A percentile compares a stretch with the other conserved stretches of the same genome.
Conservation (phyloP, 2,888 invertebrate genomes). For the Phaonia tiefii region DNA sequence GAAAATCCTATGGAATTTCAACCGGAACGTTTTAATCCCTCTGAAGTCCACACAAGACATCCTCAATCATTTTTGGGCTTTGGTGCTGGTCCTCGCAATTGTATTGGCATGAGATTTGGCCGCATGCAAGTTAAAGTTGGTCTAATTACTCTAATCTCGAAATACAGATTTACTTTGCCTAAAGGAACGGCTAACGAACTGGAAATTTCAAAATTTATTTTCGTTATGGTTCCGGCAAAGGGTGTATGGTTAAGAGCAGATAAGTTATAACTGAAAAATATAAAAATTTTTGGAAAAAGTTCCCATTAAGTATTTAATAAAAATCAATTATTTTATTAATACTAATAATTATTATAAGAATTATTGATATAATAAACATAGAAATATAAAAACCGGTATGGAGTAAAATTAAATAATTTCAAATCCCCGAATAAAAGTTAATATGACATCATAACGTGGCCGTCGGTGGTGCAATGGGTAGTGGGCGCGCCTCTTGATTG, state of each 20-base stretch:
- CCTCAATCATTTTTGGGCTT: slow-evolving; percentile 79
- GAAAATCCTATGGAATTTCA: slow-evolving; percentile 80
- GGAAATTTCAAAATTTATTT: slow-evolving; percentile 56
- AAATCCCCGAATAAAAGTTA: no score
- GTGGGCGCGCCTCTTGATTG: no score
- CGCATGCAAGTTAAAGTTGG: slow-evolving; percentile 75
- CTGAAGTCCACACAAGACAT: slow-evolving; percentile 72
- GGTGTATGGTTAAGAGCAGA: slow-evolving; percentile 69
- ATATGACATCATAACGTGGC: no score
- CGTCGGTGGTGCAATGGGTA: no score
- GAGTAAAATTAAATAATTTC: no score
- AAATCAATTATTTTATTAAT: no score
- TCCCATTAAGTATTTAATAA: no score
- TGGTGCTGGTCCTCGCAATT: slow-evolving; percentile 77
- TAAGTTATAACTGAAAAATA: slow-evolving; percentile 43
- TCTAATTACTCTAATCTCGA: slow-evolving; percentile 71
- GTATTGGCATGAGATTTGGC: slow-evolving; percentile 76
- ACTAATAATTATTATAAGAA: no score
- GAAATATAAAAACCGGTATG: no score
- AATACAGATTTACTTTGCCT: slow-evolving; percentile 68
- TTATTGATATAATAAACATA: no score
- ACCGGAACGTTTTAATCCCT: slow-evolving; percentile 80
- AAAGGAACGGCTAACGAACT: slow-evolving; percentile 67
- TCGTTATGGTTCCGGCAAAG: slow-evolving; percentile 63
- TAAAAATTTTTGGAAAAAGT: slow-evolving; percentile 53